These are phyloP conservation scores for Andrena minutula DNA, from an alignment of 2,888 invertebrate genomes.

Conservation along the genomic window DNA sequence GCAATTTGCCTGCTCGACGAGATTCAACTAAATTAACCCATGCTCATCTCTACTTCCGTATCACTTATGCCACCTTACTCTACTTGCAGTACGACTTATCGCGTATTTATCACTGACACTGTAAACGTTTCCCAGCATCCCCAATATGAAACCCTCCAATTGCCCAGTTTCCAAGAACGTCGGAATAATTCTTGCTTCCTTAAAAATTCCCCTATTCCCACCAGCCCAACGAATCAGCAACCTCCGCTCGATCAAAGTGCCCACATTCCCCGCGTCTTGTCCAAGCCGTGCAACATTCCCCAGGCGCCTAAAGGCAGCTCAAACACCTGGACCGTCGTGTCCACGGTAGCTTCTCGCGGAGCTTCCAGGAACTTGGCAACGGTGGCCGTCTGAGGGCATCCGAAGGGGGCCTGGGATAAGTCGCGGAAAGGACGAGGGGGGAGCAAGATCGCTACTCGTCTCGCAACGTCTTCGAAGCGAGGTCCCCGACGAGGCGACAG, in stretches of 20 bases:
- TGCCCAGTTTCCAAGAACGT: no score
- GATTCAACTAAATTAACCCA: not conserved
- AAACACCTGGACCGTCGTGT: not conserved
- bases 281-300: not conserved
- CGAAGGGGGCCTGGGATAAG: constrained; percentile 5
- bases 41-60: not conserved
- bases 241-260: not conserved
- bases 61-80: not conserved
- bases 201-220: not conserved
- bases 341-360: constrained; percentile 19
- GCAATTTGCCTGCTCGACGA: not conserved
- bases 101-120: not conserved
- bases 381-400: not conserved
- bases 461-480: not conserved
- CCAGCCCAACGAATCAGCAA: not conserved
- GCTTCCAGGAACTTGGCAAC: constrained; percentile 21
- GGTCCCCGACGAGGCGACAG: constrained; percentile 34
- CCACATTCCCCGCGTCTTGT: not conserved
- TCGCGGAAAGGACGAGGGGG: constrained; percentile 1
- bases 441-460: constrained; percentile 30
- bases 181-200: no score
- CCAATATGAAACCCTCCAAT: not conserved
- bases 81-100: no score
- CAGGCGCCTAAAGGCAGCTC: not conserved
- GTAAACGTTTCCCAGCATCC: not conserved